Percentiles rank a stretch among this genome's conserved stretches.
Conservation (phyloP, 2,797 vertebrate genomes). For the Chelon auratus region DNA sequence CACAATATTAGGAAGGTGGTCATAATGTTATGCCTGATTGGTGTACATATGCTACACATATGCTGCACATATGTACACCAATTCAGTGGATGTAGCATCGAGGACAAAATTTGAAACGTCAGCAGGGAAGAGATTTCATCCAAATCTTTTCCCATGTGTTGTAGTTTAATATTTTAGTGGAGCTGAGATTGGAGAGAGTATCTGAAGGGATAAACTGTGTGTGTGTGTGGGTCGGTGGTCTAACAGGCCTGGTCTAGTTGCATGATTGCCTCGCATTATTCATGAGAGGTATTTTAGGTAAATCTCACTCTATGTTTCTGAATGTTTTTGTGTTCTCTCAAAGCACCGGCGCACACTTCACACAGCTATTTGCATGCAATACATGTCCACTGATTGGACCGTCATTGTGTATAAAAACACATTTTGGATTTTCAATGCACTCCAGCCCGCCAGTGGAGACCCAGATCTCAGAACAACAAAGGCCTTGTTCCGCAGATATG, state of each 20-base stretch:
- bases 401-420: constrained; percentile 27
- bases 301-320: constrained; percentile 35
- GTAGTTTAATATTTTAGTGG: constrained; percentile 50
- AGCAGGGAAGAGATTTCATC: constrained; percentile 44
- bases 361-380: constrained; percentile 25
- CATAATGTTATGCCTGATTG: no score
- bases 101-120: constrained; percentile 32
- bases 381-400: constrained; percentile 19
- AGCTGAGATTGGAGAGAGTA: constrained; percentile 34
- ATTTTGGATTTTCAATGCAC: constrained; percentile 39
- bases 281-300: constrained; percentile 54
- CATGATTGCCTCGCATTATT: constrained; percentile 58
- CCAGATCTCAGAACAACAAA: constrained; percentile 47
- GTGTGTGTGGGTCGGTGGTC: constrained; percentile 10
- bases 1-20: no score
- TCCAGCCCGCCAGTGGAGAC: constrained; percentile 29
- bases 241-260: constrained; percentile 19
- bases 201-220: constrained; percentile 33
- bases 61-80: constrained; percentile 16
- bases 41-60: not conserved
- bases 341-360: not conserved
- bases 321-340: constrained; percentile 27
- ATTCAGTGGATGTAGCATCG: constrained; percentile 3
- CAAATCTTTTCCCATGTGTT: constrained; percentile 27
- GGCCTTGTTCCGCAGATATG: constrained; percentile 59